Conservation (phyloP, 2,888 invertebrate species). For the Drosophila fungiperda region DNA sequence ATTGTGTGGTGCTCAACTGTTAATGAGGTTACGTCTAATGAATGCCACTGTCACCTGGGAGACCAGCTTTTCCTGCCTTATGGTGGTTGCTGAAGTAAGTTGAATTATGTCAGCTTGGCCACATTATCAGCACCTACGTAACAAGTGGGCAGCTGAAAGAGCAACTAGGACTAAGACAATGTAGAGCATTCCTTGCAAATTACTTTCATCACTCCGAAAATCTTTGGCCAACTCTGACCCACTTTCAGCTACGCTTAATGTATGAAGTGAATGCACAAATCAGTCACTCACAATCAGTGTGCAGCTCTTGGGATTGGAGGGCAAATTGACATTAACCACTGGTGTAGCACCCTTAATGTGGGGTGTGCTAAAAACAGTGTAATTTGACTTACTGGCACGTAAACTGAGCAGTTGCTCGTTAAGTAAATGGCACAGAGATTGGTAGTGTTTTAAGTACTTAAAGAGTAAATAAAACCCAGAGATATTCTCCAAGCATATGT, state of each 20-base stretch:
- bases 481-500: neutral
- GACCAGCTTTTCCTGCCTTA: constrained; percentile 6
- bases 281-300: constrained; percentile 37
- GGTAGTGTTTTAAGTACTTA: neutral
- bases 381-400: constrained; percentile 34
- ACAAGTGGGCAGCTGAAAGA: constrained; percentile 23
- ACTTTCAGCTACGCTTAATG: constrained; percentile 24
- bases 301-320: constrained; percentile 24
- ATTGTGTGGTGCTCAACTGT: constrained; percentile 46
- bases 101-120: constrained; percentile 65
- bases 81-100: constrained; percentile 26
- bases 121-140: constrained; percentile 37
- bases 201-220: constrained; percentile 41
- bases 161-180: constrained; percentile 5
- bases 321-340: neutral
- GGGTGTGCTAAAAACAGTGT: constrained; percentile 16
- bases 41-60: constrained; percentile 38
- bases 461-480: neutral
- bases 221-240: constrained; percentile 39
- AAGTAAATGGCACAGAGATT: constrained; percentile 5
- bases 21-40: constrained; percentile 60
- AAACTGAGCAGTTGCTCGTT: constrained; percentile 14
- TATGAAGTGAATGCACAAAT: constrained; percentile 49
- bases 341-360: constrained; percentile 5
- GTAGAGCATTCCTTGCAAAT: constrained; percentile 33